phyloP scores from a whole-genome alignment of 2,113 vertebrate species.

The Hydrochoerus hydrochaeris region DNA sequence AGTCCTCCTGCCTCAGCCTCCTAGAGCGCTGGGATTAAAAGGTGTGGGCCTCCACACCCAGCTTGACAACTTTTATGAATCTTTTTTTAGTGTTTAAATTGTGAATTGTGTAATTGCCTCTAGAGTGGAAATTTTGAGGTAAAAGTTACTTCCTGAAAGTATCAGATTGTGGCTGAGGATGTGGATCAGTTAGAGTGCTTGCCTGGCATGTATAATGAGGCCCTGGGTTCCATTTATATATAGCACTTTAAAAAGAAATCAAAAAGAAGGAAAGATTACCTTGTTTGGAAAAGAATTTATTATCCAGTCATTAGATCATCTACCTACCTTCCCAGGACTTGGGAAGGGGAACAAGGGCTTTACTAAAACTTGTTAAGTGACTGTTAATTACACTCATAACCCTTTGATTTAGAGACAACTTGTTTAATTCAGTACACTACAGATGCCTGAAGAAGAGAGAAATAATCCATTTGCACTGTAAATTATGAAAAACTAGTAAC shows the following conservation, averaged over 20 bases:
- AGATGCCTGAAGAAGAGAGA: background rate
- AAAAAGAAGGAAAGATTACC: background rate
- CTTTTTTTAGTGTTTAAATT: background rate
- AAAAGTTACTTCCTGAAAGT: background rate
- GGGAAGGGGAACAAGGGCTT: background rate
- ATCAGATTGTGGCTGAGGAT: background rate
- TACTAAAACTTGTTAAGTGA: background rate
- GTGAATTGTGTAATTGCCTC: background rate
- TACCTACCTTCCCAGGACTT: background rate
- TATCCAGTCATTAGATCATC: background rate
- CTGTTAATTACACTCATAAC: background rate
- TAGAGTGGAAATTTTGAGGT: background rate
- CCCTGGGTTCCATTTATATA: background rate
- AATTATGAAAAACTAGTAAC: background rate
- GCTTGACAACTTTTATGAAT: background rate
- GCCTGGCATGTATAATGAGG: background rate
- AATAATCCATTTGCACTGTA: background rate
- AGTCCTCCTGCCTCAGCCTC: background rate
- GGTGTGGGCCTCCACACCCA: background rate
- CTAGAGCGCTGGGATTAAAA: background rate
- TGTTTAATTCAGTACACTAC: background rate
- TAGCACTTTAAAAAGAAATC: background rate
- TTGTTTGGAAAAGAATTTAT: background rate
- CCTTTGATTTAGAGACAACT: slow-evolving; percentile 15
- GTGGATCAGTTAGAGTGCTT: background rate